Conservation (phyloP, 2,888 invertebrate genomes). For the Standfussiana lucernea region DNA sequence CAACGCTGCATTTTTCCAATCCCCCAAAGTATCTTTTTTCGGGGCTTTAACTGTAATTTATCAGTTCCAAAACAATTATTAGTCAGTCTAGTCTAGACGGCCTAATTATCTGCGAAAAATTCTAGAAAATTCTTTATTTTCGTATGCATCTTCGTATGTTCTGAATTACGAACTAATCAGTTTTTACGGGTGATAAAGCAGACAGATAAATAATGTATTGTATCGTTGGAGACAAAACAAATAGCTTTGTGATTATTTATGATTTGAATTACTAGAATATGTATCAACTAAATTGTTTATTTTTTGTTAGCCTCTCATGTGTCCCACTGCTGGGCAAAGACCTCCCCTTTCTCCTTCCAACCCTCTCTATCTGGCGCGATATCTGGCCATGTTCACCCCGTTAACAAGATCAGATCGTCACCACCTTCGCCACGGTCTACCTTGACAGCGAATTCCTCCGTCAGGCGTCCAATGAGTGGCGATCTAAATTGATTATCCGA, state of each 20-base stretch:
- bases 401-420: too few relatives aligned
- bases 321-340: too few relatives aligned
- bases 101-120: constrained; percentile 18
- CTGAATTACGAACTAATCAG: constrained; percentile 46
- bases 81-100: constrained; percentile 53
- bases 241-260: constrained; percentile 41
- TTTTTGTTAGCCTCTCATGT: too few relatives aligned
- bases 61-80: constrained; percentile 27
- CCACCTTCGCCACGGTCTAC: too few relatives aligned
- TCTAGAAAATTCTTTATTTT: constrained; percentile 26
- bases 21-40: constrained; percentile 3
- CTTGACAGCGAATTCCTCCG: too few relatives aligned
- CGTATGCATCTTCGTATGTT: too few relatives aligned
- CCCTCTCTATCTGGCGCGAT: too few relatives aligned
- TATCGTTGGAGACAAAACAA: constrained; percentile 23
- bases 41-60: constrained; percentile 25
- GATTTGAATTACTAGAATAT: constrained; percentile 24
- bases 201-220: constrained; percentile 37
- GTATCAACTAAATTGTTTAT: too few relatives aligned
- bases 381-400: too few relatives aligned
- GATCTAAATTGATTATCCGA: not conserved
- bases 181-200: constrained; percentile 49
- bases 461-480: too few relatives aligned
- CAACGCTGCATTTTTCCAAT: constrained; percentile 12
- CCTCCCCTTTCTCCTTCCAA: too few relatives aligned